Evolutionary conservation across 2,113 vertebrate species (phyloP).

Genomic region (Psophia crepitans): DNA sequence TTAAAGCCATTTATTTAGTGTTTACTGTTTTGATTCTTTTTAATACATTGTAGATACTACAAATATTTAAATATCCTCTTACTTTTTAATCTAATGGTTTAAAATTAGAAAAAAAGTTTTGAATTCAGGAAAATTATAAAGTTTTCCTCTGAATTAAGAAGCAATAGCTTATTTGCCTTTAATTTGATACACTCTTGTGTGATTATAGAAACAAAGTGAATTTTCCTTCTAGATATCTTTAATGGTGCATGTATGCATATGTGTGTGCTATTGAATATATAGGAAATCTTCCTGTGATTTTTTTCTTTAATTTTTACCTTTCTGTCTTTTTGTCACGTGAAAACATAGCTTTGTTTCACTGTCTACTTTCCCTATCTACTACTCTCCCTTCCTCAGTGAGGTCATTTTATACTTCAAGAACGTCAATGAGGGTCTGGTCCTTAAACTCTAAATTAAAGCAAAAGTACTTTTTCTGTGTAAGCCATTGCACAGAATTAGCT

Average conservation of each 20-base stretch:
- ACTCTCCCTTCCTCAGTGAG: background rate
- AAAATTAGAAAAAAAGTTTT: background rate
- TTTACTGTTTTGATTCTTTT: background rate
- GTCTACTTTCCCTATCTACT: background rate
- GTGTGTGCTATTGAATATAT: background rate
- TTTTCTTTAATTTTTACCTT: background rate
- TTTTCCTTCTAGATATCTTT: background rate
- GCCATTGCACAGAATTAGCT: background rate
- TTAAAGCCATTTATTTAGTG: background rate
- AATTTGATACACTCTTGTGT: background rate
- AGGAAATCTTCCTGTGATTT: background rate
- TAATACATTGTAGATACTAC: background rate
- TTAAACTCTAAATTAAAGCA: background rate
- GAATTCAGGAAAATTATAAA: background rate
- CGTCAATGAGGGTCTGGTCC: background rate
- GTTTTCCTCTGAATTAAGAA: background rate
- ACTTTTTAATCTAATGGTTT: background rate
- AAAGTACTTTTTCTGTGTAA: background rate
- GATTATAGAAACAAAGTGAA: background rate
- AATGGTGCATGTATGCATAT: background rate
- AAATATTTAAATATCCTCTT: background rate
- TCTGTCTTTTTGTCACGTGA: background rate
- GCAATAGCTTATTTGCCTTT: background rate
- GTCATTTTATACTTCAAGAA: background rate
- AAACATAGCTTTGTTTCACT: background rate